These are phyloP conservation scores for Microchirus variegatus DNA, from an alignment of 2,797 vertebrate genomes.

Conservation along the genomic window DNA sequence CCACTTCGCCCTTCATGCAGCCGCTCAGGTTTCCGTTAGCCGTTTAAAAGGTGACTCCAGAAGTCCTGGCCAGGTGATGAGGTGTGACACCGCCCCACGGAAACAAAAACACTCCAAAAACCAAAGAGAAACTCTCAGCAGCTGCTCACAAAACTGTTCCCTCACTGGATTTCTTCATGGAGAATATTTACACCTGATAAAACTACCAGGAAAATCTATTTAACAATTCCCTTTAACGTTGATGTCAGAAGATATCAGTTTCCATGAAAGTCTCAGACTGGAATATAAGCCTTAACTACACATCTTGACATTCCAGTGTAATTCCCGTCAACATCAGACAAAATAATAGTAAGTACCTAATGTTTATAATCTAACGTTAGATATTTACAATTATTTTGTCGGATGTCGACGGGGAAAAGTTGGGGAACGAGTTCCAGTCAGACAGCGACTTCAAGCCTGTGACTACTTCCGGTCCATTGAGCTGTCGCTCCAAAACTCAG, in stretches of 20 bases:
- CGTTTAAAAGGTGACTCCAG: conserved; percentile 25
- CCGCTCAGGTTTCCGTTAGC: conserved; percentile 25
- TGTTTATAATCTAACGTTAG: too few relatives aligned
- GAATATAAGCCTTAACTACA: neutral
- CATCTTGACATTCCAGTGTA: neutral
- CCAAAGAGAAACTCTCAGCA: neutral
- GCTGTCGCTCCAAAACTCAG: too few relatives aligned
- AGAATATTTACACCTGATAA: too few relatives aligned
- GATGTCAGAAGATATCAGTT: conserved; percentile 16
- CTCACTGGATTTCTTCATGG: too few relatives aligned
- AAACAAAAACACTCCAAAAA: conserved; percentile 3
- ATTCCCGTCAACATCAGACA: too few relatives aligned
- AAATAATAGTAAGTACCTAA: too few relatives aligned
- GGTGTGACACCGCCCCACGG: conserved; percentile 7
- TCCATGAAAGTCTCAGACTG: neutral
- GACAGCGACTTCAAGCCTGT: too few relatives aligned
- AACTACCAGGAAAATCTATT: too few relatives aligned
- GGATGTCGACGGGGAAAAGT: too few relatives aligned
- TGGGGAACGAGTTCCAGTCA: too few relatives aligned
- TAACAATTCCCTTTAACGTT: neutral
- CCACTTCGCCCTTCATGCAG: conserved; percentile 11
- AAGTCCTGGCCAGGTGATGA: conserved; percentile 23
- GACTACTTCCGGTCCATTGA: too few relatives aligned
- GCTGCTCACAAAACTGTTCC: neutral
- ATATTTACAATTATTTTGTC: too few relatives aligned